Evolutionary conservation across 2,888 invertebrate species (phyloP).

Genomic region (Chaetogeoica ovagalla): DNA sequence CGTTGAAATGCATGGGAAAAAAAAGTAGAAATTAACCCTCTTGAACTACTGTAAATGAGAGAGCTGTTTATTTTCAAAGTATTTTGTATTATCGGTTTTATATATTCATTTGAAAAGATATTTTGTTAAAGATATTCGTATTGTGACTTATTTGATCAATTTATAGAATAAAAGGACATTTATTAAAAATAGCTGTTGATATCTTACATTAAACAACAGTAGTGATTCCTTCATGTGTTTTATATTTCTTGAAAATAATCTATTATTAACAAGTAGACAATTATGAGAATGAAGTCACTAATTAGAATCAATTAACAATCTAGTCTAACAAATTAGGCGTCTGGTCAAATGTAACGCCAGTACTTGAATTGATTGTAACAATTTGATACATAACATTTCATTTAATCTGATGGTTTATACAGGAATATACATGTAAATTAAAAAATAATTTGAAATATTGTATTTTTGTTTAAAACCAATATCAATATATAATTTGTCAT

Average conservation of each 20-base stretch:
- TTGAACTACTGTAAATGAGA: neutral
- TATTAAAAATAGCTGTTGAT: constrained; percentile 13
- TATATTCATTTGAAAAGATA: too few relatives aligned
- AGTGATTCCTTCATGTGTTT: neutral
- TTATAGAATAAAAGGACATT: neutral
- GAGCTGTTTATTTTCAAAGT: constrained; percentile 10
- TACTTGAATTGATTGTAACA: too few relatives aligned
- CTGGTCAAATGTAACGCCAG: too few relatives aligned
- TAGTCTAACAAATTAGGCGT: too few relatives aligned
- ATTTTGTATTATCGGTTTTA: neutral
- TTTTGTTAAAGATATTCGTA: too few relatives aligned
- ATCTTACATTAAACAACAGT: neutral
- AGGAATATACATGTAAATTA: too few relatives aligned
- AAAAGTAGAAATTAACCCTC: constrained; percentile 13
- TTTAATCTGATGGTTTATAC: too few relatives aligned
- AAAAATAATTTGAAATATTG: too few relatives aligned
- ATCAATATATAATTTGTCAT: too few relatives aligned
- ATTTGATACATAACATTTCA: too few relatives aligned
- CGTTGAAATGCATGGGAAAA: constrained; percentile 22
- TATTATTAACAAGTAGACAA: neutral
- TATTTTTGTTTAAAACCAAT: too few relatives aligned
- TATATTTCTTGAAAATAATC: neutral
- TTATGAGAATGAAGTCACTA: neutral
- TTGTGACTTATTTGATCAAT: neutral
- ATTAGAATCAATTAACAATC: too few relatives aligned